Evolutionary conservation across 2,888 invertebrate genomes (phyloP), one percentile per base, ranked within the genome.

Genomic region (Synergus laeviventris): DNA sequence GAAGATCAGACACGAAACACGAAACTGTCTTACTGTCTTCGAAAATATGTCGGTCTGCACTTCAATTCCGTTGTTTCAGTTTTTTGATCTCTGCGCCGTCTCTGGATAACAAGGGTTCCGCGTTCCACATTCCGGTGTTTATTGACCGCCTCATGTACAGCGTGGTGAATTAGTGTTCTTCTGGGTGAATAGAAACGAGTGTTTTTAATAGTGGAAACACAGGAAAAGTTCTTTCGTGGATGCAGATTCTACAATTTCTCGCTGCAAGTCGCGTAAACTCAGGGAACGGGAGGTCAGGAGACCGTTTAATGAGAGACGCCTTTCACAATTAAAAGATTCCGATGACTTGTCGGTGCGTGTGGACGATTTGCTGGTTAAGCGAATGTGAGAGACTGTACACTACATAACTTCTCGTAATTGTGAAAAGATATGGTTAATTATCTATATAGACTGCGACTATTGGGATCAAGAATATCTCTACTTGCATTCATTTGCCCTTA

Each of bases 41-140:
- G 62, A 75, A 60, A 60, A 73, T 56, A 61, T 54, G 49, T 54
- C 45, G 60, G 70, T 77, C 54, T 59, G 73, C 56, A 56, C 66
- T 79, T 66, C 66, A 60, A 62, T 79, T 76, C 73, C 73, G 62
- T 64, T 59, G 39, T 36, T 61, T 76, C 73, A 64, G 62, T 64
- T 59, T 18, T 36, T 61, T 45, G 64, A 77, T 74, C 49, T 76
- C 73, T 73, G n/a, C n/a, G 62, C 9, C 64, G 73, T 21, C 75
- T 73, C 74, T 31, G 31, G 31, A 31, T 31, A 31, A 5, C 3
- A 74, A 77, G 78, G 7, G 39, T 64, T 78, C 74, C 81, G 64
- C 56, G 74, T 81, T 80, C 79, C 78, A 54, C 77, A 77, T 82
- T 70, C 81, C 70, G 16, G 49, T 76, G 76, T 81, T 81, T 82